Percentiles rank a stretch among this genome's conserved stretches.
Conservation (phyloP, 2,113 vertebrate species). For the Girardinichthys multiradiatus region DNA sequence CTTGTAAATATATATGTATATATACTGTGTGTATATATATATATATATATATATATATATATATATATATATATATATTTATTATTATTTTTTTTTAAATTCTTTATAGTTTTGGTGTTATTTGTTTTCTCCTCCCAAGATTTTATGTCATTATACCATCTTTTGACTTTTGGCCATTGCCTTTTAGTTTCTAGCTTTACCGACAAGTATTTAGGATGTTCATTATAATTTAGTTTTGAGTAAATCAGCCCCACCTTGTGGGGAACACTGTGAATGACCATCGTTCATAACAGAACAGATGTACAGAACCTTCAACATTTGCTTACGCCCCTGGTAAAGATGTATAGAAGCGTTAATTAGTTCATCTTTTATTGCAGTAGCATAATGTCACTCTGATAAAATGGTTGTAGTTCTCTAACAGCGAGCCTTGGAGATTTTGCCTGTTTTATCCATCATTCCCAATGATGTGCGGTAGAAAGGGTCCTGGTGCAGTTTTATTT, state of each 20-base stretch:
- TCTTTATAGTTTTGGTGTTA: background rate
- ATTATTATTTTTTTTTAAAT: no score
- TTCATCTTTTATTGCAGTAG: background rate
- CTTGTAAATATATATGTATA: background rate
- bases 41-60: background rate
- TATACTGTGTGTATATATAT: background rate
- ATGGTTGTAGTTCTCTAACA: no score
- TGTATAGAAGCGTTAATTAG: background rate
- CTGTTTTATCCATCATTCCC: background rate
- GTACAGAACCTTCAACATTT: background rate
- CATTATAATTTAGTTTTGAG: background rate
- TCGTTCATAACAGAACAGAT: background rate
- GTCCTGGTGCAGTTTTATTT: background rate
- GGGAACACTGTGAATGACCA: conserved; percentile 2
- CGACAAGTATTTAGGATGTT: background rate
- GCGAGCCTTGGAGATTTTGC: no score
- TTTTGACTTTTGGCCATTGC: background rate
- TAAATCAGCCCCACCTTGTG: conserved; percentile 59
- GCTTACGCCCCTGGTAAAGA: background rate
- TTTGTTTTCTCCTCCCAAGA: no score
- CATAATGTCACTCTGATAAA: background rate
- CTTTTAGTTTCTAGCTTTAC: background rate
- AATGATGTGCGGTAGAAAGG: no score
- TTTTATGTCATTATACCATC: no score
- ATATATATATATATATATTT: background rate